phyloP scores from a whole-genome alignment of 2,888 invertebrate species.

The Amiota communis region DNA sequence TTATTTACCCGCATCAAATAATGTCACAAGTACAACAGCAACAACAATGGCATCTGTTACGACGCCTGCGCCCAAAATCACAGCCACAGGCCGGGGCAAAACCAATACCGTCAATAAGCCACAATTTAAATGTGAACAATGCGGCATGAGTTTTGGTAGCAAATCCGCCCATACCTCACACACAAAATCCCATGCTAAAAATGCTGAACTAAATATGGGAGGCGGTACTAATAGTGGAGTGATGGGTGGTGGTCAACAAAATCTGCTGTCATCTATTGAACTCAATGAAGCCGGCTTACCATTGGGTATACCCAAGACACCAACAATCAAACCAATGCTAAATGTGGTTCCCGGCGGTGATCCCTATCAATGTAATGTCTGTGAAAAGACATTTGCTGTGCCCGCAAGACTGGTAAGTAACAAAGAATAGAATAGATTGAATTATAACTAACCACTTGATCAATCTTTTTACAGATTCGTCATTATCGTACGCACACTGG shows the following conservation, averaged over 20 bases:
- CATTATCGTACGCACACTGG: constrained; percentile 94
- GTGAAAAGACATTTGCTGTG: constrained; percentile 92
- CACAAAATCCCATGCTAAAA: constrained; percentile 78
- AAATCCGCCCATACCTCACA: constrained; percentile 84
- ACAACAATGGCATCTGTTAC: constrained; percentile 26
- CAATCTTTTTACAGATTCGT: constrained; percentile 73
- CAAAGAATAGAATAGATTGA: background rate
- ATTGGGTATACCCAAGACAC: constrained; percentile 68
- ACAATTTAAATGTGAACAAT: constrained; percentile 79
- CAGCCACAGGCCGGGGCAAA: constrained; percentile 34
- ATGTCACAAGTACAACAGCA: constrained; percentile 46
- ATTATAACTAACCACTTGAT: background rate
- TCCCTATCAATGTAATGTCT: constrained; percentile 91
- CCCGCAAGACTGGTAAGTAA: constrained; percentile 83
- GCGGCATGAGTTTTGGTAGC: constrained; percentile 83
- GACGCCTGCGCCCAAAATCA: constrained; percentile 24
- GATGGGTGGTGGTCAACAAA: constrained; percentile 32
- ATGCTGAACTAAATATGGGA: constrained; percentile 10
- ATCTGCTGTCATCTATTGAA: constrained; percentile 46
- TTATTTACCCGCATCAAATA: background rate
- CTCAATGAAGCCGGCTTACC: constrained; percentile 57
- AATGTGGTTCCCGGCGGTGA: constrained; percentile 74
- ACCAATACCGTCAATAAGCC: constrained; percentile 72
- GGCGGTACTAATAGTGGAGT: constrained; percentile 32
- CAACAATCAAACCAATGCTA: constrained; percentile 66